Base-by-base conservation (phyloP, 2,888 invertebrate species). In the Nymphalis c-album region DNA sequence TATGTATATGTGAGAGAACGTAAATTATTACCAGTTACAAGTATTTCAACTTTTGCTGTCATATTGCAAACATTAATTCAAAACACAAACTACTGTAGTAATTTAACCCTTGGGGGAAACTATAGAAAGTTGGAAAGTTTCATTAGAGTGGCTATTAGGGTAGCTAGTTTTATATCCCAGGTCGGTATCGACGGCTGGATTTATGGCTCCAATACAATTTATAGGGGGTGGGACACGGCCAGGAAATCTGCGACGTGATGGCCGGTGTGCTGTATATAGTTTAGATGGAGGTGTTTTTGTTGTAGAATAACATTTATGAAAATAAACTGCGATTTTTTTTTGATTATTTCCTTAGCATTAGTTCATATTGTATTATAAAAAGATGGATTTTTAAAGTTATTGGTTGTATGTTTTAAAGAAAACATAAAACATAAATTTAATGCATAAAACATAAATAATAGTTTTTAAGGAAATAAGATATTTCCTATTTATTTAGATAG, bases 141-240 rank as follows among this genome's bases (percentile, higher is more conserved):
- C 79, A 82, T 82, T 80, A 80, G 75, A 73, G 73, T 61, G 55
- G 73, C 80, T 78, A 81, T 83, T 82, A 82, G 77, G 76, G 77
- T 72, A 58, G 71, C 71, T 75, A 75, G 76, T 75, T 79, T 77
- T 74, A 74, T 73, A 74, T 72, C 73, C 70, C 71, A 69, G 69
- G 66, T 69, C 51, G 77, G 81, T 79, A 83, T 82, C 81, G 83
- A 74, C 77, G 74, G 71, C 76, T 76, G 77, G 80, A 87, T 87
- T 86, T 87, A 87, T 84, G 77, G 82, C 76, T 71, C 73, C 80
- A 80, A 83, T 84, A 84, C 83, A 83, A 85, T 86, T 78, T 77
- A 77, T 74, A 68, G 76, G 72, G 74, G 71, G 76, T 75, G 79
- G 78, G 77, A 68, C 67, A 67, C 59, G 62, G 68, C 40, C 71